phyloP scores from a whole-genome alignment of 2,113 vertebrate genomes.

The Macaca mulatta region DNA sequence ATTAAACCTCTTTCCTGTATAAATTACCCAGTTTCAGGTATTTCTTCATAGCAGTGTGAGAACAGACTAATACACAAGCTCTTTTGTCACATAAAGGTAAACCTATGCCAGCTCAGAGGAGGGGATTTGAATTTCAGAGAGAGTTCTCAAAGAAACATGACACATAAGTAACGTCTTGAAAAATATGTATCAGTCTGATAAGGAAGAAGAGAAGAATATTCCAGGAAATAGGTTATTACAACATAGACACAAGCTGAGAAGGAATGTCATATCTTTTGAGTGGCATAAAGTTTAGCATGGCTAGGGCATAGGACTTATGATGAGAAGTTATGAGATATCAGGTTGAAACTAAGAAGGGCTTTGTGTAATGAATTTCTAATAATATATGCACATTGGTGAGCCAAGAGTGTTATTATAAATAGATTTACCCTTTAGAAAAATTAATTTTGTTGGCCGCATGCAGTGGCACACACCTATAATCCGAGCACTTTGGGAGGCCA shows the following conservation, averaged over 20 bases:
- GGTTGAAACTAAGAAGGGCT: not conserved
- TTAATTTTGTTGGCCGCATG: not conserved
- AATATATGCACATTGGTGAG: not conserved
- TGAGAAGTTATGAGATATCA: not conserved
- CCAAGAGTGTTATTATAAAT: not conserved
- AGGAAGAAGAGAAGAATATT: not conserved
- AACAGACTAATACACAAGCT: too few relatives aligned
- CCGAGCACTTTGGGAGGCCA: too few relatives aligned
- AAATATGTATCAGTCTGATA: not conserved
- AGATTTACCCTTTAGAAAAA: not conserved
- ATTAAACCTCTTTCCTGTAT: too few relatives aligned
- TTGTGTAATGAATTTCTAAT: not conserved
- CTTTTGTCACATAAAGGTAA: not conserved
- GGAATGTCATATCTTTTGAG: not conserved
- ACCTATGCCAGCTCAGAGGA: not conserved
- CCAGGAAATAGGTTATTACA: not conserved
- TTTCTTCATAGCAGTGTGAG: too few relatives aligned
- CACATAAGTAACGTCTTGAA: not conserved
- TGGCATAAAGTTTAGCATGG: not conserved
- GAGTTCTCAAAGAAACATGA: not conserved
- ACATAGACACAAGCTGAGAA: not conserved
- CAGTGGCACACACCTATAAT: too few relatives aligned
- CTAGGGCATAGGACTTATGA: fast-evolving
- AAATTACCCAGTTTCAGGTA: too few relatives aligned
- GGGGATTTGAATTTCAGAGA: not conserved